Evolutionary conservation across 2,797 vertebrate genomes (phyloP), one percentile per base, ranked within the genome.

Genomic region (Coregonus sp.): DNA sequence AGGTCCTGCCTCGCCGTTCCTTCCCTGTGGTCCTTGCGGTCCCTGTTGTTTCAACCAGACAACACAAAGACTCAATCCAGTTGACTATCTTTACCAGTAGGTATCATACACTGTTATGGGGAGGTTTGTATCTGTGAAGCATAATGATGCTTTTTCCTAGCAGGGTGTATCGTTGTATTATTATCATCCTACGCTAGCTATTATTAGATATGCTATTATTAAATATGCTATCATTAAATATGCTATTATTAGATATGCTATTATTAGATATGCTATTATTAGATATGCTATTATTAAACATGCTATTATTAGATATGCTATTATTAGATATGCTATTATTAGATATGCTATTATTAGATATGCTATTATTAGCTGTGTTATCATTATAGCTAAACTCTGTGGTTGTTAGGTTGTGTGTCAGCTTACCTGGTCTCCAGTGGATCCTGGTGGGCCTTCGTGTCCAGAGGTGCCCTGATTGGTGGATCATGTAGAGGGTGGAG

Each of bases 21-120:
- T 92, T 31, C 97, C 97, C 80, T 94, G 95, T 4, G 95, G 93
- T 81, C 97, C 97, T 83, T 87, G 92, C 15, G 96, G 96, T 51
- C 97, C 97, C 97, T 99, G 76, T 33, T 85, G 91, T 33, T 78
- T 1, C 76, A 35, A 70, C 16, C 29, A 72, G 11, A 87, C 20
- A 80, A 76, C 56, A 74, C n/a, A 83, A 25, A 16, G 31, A 20
- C 63, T 35, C 35, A 59, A 40, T 25, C 63, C 51, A 74, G 31
- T 5, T 33, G 73, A 18, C 16, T 33, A 70, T 70, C 4, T 20
- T 7, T 18, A 47, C 4, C 9, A 47, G 40, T 50, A 18, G 33
- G n/a, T 70, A n/a, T 47, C 5, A 2, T 6, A 70, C 5, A 37
- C 29, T 37, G 31, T 68, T 15, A 33, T 35, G 59, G 5, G 20